Conservation (phyloP, 2,113 vertebrate species). For the Myiagra hebetior region DNA sequence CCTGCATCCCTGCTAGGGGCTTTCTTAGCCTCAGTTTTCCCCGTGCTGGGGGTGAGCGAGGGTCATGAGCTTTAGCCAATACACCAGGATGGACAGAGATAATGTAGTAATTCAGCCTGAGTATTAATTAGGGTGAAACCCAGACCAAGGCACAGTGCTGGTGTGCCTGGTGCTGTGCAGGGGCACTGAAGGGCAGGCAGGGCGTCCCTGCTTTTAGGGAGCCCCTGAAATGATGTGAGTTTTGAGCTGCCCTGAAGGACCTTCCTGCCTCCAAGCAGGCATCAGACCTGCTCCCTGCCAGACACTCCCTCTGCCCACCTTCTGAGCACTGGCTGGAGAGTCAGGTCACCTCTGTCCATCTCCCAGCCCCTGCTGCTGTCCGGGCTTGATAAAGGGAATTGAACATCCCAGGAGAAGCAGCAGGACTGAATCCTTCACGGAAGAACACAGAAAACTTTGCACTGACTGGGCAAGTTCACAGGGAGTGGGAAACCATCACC, state of each 20-base stretch:
- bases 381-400: neutral
- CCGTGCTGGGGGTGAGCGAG: neutral
- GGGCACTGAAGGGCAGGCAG: neutral
- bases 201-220: neutral
- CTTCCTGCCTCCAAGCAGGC: neutral
- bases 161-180: neutral
- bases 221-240: neutral
- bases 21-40: neutral
- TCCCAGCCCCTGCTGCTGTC: neutral
- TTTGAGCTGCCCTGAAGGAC: neutral
- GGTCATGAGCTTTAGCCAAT: neutral
- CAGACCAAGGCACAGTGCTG: fast-evolving
- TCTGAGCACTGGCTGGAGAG: neutral
- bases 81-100: neutral
- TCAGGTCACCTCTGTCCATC: neutral
- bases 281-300: neutral
- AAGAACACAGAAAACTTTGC: neutral
- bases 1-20: neutral
- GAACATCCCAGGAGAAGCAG: neutral
- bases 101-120: neutral
- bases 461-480: neutral
- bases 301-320: neutral
- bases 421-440: neutral
- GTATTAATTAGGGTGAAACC: neutral
- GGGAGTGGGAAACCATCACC: neutral